A percentile compares a stretch with the other conserved stretches of the same genome.
phyloP scores from a whole-genome alignment of 2,888 invertebrate genomes.

The Agrilus cyanescens region DNA sequence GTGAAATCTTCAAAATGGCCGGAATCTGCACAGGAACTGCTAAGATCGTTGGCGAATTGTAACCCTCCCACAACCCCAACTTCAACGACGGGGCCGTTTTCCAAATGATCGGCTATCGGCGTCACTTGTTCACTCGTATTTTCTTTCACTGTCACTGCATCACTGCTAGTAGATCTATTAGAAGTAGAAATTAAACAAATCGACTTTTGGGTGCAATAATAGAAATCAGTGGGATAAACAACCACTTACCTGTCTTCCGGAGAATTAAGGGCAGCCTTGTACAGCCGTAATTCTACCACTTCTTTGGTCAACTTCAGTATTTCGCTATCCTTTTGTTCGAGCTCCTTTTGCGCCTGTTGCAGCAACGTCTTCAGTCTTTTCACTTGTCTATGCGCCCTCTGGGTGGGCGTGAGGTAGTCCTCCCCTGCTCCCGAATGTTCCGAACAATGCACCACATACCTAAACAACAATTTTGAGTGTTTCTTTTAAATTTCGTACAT shows the following conservation, averaged over 20 bases:
- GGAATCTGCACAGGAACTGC: slow-evolving; percentile 71
- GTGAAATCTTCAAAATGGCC: slow-evolving; percentile 77
- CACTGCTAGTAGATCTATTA: slow-evolving; percentile 19
- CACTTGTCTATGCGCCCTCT: slow-evolving; percentile 71
- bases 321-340: slow-evolving; percentile 73
- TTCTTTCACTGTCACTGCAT: slow-evolving; percentile 51
- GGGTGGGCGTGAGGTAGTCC: slow-evolving; percentile 80
- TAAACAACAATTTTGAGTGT: slow-evolving; percentile 24
- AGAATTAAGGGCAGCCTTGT: slow-evolving; percentile 67
- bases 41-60: slow-evolving; percentile 42
- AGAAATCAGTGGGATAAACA: slow-evolving; percentile 37
- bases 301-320: slow-evolving; percentile 51
- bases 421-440: slow-evolving; percentile 66
- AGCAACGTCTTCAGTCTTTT: slow-evolving; percentile 61
- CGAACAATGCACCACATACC: slow-evolving; percentile 78
- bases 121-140: slow-evolving; percentile 37
- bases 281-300: slow-evolving; percentile 67
- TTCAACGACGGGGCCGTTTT: slow-evolving; percentile 18
- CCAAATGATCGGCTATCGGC: slow-evolving; percentile 17
- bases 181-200: too few relatives aligned
- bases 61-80: slow-evolving; percentile 9
- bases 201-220: too few relatives aligned
- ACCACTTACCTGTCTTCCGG: slow-evolving; percentile 65
- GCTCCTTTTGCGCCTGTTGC: slow-evolving; percentile 59
- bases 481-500: slow-evolving; percentile 40